Evolutionary conservation across 2,113 vertebrate genomes (phyloP).

Genomic region (Ageneiosus marmoratus): DNA sequence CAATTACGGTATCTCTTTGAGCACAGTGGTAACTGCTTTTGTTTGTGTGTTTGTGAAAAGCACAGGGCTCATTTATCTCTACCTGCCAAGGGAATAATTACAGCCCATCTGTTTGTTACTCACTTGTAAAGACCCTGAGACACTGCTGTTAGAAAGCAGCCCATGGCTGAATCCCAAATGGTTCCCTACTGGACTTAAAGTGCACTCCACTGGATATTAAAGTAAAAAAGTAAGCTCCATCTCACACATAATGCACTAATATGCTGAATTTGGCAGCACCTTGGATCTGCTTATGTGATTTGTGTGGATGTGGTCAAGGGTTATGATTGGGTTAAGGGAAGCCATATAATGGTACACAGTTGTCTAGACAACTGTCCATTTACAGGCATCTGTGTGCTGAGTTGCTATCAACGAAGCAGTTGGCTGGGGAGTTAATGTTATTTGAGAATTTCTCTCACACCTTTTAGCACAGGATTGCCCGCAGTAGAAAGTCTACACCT

Average conservation of each 20-base stretch:
- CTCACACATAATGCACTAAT: constrained; percentile 3
- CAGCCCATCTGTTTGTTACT: constrained; percentile 6
- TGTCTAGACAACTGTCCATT: constrained; percentile 15
- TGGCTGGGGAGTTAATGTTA: background rate
- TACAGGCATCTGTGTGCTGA: background rate
- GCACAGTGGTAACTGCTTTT: background rate
- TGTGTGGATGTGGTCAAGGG: background rate
- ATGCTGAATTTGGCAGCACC: background rate
- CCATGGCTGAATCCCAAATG: background rate
- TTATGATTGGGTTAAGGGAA: background rate
- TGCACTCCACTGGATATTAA: constrained; percentile 12
- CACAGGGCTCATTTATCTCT: constrained; percentile 11
- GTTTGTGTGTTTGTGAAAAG: background rate
- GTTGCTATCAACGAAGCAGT: background rate
- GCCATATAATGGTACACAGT: background rate
- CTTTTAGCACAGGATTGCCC: background rate
- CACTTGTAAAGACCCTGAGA: background rate
- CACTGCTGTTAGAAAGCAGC: background rate
- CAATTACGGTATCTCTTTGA: background rate
- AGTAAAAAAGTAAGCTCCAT: background rate
- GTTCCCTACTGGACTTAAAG: background rate
- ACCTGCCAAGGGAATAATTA: constrained; percentile 15
- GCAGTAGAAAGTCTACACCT: background rate
- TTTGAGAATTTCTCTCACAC: constrained; percentile 18
- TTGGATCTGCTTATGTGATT: constrained; percentile 5